phyloP scores from a whole-genome alignment of 1,140 invertebrate genomes.

The Macrocentrus cingulum region DNA sequence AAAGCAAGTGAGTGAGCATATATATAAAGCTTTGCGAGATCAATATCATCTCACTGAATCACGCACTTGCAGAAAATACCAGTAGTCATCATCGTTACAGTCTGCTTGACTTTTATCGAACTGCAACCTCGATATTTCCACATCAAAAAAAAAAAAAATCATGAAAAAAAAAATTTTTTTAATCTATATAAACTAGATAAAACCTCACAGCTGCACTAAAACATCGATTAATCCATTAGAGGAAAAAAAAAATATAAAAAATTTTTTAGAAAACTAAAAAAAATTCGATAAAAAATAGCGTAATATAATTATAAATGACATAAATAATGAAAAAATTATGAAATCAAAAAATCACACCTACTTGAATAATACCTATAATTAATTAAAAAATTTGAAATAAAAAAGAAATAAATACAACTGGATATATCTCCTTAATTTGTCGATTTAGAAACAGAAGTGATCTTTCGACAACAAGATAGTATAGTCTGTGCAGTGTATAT shows the following conservation, averaged over 20 bases:
- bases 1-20: neutral
- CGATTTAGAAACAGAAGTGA: neutral
- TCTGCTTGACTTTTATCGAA: no score
- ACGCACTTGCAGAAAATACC: no score
- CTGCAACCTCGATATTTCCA: no score
- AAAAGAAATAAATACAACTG: neutral
- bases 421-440: neutral
- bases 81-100: no score
- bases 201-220: neutral
- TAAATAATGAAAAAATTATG: neutral
- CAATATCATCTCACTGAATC: no score
- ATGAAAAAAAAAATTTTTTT: no score
- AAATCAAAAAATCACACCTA: no score
- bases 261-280: no score
- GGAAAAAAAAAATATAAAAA: neutral
- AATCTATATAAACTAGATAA: no score
- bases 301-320: neutral
- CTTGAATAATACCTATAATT: neutral
- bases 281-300: no score
- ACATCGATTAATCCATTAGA: neutral
- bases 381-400: neutral
- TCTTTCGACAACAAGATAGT: constrained; percentile 10
- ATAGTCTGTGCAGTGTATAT: neutral
- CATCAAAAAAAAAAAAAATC: no score
- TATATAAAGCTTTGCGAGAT: no score